Evolutionary conservation across 2,113 vertebrate species (phyloP).

Genomic region (Perognathus longimembris): DNA sequence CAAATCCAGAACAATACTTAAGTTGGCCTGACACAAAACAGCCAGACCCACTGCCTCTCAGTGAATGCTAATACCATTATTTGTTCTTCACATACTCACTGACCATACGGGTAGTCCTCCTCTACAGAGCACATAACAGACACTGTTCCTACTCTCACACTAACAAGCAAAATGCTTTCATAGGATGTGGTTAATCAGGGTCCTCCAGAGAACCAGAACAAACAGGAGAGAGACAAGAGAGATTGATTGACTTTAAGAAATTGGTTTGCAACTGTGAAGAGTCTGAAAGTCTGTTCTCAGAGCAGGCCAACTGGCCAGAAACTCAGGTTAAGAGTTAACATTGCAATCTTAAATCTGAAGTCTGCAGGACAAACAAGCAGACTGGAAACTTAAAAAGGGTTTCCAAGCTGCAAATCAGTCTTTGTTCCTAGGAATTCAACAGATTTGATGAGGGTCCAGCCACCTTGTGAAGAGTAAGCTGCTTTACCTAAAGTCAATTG

Average conservation of each 20-base stretch:
- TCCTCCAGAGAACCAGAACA: neutral
- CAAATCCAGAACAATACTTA: neutral
- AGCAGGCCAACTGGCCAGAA: neutral
- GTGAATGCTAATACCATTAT: neutral
- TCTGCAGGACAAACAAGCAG: neutral
- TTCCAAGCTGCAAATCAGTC: neutral
- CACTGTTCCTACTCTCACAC: neutral
- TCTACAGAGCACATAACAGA: neutral
- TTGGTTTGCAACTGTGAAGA: neutral
- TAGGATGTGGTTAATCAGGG: neutral
- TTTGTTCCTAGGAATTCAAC: neutral
- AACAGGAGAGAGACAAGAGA: neutral
- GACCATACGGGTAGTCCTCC: neutral
- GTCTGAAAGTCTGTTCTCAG: neutral
- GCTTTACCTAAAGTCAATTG: neutral
- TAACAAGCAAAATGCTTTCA: neutral
- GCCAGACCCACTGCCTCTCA: neutral
- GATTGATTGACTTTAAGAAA: constrained; percentile 2
- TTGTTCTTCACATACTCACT: neutral
- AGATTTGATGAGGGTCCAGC: neutral
- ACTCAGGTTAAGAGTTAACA: neutral
- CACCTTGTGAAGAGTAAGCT: neutral
- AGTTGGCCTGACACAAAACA: neutral
- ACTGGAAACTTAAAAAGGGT: neutral
- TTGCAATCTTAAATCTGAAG: neutral